Conservation (phyloP, 2,888 invertebrate genomes). For the Venusia cambrica region DNA sequence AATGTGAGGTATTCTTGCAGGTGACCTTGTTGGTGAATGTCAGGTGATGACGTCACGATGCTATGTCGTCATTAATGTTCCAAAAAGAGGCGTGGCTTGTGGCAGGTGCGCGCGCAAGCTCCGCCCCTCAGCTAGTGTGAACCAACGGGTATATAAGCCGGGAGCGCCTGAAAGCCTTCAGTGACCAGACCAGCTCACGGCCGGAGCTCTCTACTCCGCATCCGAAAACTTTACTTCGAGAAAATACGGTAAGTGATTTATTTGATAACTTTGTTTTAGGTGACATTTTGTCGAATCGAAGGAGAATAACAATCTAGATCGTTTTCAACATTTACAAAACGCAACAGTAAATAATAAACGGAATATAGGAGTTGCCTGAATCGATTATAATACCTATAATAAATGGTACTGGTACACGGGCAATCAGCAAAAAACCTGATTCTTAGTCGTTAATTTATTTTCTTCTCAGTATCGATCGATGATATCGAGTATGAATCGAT, state of each 20-base stretch:
- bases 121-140: constrained; percentile 52
- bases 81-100: constrained; percentile 60
- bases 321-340: too few relatives aligned
- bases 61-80: constrained; percentile 54
- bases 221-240: constrained; percentile 60
- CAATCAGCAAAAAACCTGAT: too few relatives aligned
- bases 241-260: constrained; percentile 59
- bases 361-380: too few relatives aligned
- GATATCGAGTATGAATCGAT: too few relatives aligned
- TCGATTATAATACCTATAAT: too few relatives aligned
- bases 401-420: too few relatives aligned
- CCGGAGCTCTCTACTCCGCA: constrained; percentile 30
- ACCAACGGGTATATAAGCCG: constrained; percentile 57
- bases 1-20: constrained; percentile 1
- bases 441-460: too few relatives aligned
- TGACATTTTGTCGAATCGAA: neutral
- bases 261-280: constrained; percentile 1
- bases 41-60: constrained; percentile 35
- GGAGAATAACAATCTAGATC: too few relatives aligned
- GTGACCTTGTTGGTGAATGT: constrained; percentile 8
- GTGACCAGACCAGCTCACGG: constrained; percentile 39
- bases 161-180: constrained; percentile 36
- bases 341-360: too few relatives aligned
- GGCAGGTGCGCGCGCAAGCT: constrained; percentile 42
- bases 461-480: too few relatives aligned